These are phyloP conservation scores for Lasioglossum pauxillum DNA, from an alignment of 2,888 invertebrate genomes.

Conservation along the genomic window DNA sequence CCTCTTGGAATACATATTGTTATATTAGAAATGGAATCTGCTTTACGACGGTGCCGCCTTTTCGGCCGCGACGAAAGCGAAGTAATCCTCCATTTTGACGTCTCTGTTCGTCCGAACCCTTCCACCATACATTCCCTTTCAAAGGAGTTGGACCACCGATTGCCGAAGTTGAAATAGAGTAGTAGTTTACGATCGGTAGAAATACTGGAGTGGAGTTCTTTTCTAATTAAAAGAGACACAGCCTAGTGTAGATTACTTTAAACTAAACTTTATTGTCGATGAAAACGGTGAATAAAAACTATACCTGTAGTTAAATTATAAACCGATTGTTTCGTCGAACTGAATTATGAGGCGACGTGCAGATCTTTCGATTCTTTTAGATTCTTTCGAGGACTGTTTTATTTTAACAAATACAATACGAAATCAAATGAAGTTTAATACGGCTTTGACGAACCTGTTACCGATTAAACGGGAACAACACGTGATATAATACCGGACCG, in stretches of 20 bases:
- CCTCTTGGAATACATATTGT: constrained; percentile 58
- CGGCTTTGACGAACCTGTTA: neutral
- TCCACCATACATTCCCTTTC: neutral
- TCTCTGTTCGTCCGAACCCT: neutral
- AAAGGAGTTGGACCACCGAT: neutral
- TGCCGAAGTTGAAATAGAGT: neutral
- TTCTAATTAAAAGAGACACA: too few species aligned
- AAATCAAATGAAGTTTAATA: neutral
- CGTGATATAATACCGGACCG: neutral
- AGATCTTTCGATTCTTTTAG: too few species aligned
- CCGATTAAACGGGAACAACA: neutral
- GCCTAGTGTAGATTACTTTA: too few species aligned
- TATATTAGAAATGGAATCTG: constrained; percentile 53
- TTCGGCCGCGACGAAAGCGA: constrained; percentile 18
- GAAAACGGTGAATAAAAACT: too few species aligned
- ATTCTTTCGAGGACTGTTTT: too few species aligned
- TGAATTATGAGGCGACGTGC: too few species aligned
- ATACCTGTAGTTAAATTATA: too few species aligned
- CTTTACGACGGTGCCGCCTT: constrained; percentile 18
- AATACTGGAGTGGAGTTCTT: neutral
- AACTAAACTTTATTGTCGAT: too few species aligned
- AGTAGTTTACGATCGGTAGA: neutral
- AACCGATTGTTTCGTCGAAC: too few species aligned
- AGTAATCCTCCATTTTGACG: constrained; percentile 25
- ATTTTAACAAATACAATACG: neutral